Evolutionary conservation across 2,113 vertebrate genomes (phyloP), one percentile per base, ranked within the genome.

Genomic region (Pongo pygmaeus): DNA sequence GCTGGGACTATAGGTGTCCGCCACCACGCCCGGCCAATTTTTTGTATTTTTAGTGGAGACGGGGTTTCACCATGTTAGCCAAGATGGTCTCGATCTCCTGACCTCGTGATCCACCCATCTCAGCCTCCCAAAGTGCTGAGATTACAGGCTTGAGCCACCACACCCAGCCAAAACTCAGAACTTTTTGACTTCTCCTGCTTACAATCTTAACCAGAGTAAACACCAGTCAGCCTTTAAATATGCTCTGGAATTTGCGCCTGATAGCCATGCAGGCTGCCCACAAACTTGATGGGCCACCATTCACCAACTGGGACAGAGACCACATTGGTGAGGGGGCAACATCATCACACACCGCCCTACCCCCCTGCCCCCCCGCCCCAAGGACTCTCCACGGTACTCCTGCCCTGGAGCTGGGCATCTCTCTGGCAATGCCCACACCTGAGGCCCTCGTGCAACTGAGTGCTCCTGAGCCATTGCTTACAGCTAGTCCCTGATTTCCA

Each of bases 361-460:
- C 52, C 18, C 0, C 52, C 52, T 55, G 2, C 20, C 52, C 52
- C 52, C 52, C 52, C 2, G 2, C 10, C 78, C 23, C 50, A 32
- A 25, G 17, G 48, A 67, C 16, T 55, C 61, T 72, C 78, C 30
- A 11, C 8, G 5, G 6, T 17, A 8, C 46, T 84, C 20, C 35
- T 57, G 77, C 57, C 48, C 57, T 35, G 61, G 77, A 8, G 5
- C 46, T 70, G n/a, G 35, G 32, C 72, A 84, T 70, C 48, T 35
- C 1, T 0, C 11, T n/a, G 27, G 0, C 70, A 61, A 6, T 18
- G 38, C 46, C 17, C 52, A 25, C n/a, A 20, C 5, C 25, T 1
- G 3, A 52, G 67, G 67, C 22, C 35, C n/a, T 61, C 43, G 27
- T 10, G 46, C 50, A 40, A 10, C 32, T 86, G 35, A 88, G 18